Evolutionary conservation across 1,140 invertebrate species (phyloP), one percentile per base, ranked within the genome.

Genomic region (Holotrichia oblita): DNA sequence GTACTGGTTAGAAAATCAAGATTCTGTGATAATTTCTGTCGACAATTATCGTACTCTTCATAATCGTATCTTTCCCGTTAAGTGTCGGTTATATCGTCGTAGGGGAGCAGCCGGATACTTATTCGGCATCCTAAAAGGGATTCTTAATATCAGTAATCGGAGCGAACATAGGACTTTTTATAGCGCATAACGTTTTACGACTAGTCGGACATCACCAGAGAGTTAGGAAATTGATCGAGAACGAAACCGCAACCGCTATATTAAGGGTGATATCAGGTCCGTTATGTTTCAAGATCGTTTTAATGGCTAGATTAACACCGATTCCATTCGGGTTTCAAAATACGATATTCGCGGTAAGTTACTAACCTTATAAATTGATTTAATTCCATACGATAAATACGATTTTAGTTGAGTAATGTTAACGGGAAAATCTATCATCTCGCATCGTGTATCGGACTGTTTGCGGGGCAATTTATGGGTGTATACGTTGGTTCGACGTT

Each of bases 301-400:
- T 95, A 55, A 93, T 96, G 81, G 92, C 95, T 27, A 92, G 96
- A 85, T 89, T 97, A 59, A 96, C 95, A 27, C 96, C 96, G 17
- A 95, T 97, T 84, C 96, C 96, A n/a, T 97, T 97, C 89, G 96
- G 96, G 69, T 87, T 97, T 69, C 95, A 97, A 86, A 97, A 97
- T 88, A 94, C 94, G 61, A 93, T 97, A 84, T 97, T 97, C 90
- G 95, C 95, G 74, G 95, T 97, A 88, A 93, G 93, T 74, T 17
- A 27, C 9, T 72, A 6, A 3, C 8, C 10, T 72, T 72, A 72
- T 34, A 34, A 24, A 22, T 27, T 6, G 34, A 8, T 40, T 34
- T 3, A 0, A 27, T 55, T 17, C 0, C 22, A 12, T 72, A 2
- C 12, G 12, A 17, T 55, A n/a, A n/a, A n/a, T n/a, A n/a, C n/a